phyloP scores from a whole-genome alignment of 2,888 invertebrate species.

The Euspilapteryx auroguttella region DNA sequence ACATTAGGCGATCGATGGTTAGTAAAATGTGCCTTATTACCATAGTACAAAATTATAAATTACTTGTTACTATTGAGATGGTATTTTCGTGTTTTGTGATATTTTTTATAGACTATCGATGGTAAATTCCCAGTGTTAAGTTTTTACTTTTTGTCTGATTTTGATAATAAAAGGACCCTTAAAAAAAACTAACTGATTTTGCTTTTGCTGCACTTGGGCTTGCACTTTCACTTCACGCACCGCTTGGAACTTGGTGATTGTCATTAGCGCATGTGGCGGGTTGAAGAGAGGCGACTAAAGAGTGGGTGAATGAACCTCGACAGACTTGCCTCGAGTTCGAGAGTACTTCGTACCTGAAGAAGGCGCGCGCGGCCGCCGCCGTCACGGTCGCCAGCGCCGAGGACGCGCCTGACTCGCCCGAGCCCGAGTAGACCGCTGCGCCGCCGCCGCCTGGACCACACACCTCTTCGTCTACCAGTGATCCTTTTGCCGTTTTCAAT shows the following conservation, averaged over 20 bases:
- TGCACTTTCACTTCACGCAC: too few relatives aligned
- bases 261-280: too few relatives aligned
- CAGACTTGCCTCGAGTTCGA: slow-evolving; percentile 60
- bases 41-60: too few relatives aligned
- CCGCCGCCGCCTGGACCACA: too few relatives aligned
- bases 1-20: slow-evolving; percentile 39
- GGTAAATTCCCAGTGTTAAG: slow-evolving; percentile 36
- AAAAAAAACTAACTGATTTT: slow-evolving; percentile 33
- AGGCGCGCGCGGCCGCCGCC: slow-evolving; percentile 37
- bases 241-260: too few relatives aligned
- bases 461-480: too few relatives aligned
- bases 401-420: slow-evolving; percentile 53
- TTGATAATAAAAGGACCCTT: slow-evolving; percentile 30
- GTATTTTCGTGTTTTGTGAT: slow-evolving; percentile 11
- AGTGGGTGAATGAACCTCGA: too few relatives aligned
- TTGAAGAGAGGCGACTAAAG: too few relatives aligned
- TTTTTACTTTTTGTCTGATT: slow-evolving; percentile 31
- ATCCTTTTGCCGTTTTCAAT: too few relatives aligned
- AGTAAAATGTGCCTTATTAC: slow-evolving; percentile 11
- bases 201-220: slow-evolving; percentile 29
- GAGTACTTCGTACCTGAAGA: slow-evolving; percentile 51
- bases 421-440: slow-evolving; percentile 34
- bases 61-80: too few relatives aligned
- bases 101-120: slow-evolving; percentile 7
- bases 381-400: slow-evolving; percentile 29